Evolutionary conservation across 1,140 invertebrate genomes (phyloP).

Genomic region (Bombus sibiricus): DNA sequence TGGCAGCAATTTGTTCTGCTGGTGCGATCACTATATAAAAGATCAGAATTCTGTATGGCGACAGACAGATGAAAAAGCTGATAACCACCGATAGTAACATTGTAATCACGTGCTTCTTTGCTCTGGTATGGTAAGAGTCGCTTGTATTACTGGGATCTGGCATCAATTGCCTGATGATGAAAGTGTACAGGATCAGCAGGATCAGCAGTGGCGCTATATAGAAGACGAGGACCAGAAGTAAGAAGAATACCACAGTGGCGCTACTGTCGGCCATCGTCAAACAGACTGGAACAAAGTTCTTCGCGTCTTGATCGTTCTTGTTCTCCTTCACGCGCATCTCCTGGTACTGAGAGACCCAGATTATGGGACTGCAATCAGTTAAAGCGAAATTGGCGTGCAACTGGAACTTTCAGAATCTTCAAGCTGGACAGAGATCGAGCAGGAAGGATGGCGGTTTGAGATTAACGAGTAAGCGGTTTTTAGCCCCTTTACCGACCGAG

Average conservation of each 20-base stretch:
- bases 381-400: conserved; percentile 31
- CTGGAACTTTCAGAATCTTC: too few relatives aligned
- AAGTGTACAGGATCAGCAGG: conserved; percentile 89
- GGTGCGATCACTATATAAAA: conserved; percentile 90
- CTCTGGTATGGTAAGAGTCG: conserved; percentile 85
- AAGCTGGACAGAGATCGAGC: background rate
- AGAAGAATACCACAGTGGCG: conserved; percentile 89
- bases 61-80: conserved; percentile 93
- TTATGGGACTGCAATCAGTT: conserved; percentile 79
- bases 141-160: conserved; percentile 85
- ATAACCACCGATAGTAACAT: conserved; percentile 93
- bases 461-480: background rate
- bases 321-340: conserved; percentile 76
- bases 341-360: conserved; percentile 77
- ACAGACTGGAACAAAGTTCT: conserved; percentile 84
- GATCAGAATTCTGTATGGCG: conserved; percentile 92
- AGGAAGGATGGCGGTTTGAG: background rate
- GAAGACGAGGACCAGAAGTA: conserved; percentile 87
- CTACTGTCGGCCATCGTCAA: conserved; percentile 86
- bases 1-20: conserved; percentile 83
- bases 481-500: conserved; percentile 4
- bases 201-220: conserved; percentile 90
- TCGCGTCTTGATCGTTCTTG: conserved; percentile 82
- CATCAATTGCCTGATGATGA: conserved; percentile 90
- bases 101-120: conserved; percentile 88